A percentile compares a stretch with the other conserved stretches of the same genome.
Conservation (phyloP, 2,113 vertebrate genomes). For the Rhynchopsitta pachyrhyncha region DNA sequence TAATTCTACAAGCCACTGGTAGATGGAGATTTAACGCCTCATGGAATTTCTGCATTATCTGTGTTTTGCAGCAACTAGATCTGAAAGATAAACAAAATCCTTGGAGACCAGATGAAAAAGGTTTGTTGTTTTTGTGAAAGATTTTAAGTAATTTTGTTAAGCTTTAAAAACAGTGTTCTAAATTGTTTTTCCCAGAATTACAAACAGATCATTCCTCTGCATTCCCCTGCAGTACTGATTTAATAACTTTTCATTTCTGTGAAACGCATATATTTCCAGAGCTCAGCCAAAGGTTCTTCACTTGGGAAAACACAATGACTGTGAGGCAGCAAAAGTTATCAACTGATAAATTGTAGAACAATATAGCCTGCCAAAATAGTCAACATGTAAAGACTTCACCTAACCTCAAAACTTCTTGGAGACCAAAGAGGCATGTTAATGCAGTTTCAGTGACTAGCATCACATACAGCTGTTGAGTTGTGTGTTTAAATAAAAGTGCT, state of each 20-base stretch:
- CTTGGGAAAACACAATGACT: slow-evolving; percentile 71
- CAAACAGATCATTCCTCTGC: slow-evolving; percentile 67
- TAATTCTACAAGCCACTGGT: slow-evolving; percentile 72
- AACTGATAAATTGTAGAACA: slow-evolving; percentile 67
- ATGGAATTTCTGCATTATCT: slow-evolving; percentile 73
- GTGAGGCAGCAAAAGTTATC: slow-evolving; percentile 62
- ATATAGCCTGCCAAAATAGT: slow-evolving; percentile 46
- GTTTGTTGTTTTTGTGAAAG: slow-evolving; percentile 56
- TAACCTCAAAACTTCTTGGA: slow-evolving; percentile 22
- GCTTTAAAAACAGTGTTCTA: slow-evolving; percentile 67
- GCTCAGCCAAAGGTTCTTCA: slow-evolving; percentile 66
- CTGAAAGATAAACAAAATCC: slow-evolving; percentile 73
- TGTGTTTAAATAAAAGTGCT: neutral
- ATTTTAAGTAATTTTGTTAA: slow-evolving; percentile 74
- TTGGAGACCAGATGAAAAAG: slow-evolving; percentile 62
- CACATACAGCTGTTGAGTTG: neutral
- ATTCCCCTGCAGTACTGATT: slow-evolving; percentile 69
- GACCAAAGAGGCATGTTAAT: neutral
- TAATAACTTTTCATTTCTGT: slow-evolving; percentile 74
- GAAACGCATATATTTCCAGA: slow-evolving; percentile 48
- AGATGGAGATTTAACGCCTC: slow-evolving; percentile 74
- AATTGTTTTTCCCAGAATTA: slow-evolving; percentile 70
- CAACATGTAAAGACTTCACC: slow-evolving; percentile 19
- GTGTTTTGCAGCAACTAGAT: slow-evolving; percentile 75
- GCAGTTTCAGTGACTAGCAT: neutral